Percentiles rank a stretch among this genome's conserved stretches.
Evolutionary conservation across 2,888 invertebrate species (phyloP).

Genomic region (Melanotus villosus): DNA sequence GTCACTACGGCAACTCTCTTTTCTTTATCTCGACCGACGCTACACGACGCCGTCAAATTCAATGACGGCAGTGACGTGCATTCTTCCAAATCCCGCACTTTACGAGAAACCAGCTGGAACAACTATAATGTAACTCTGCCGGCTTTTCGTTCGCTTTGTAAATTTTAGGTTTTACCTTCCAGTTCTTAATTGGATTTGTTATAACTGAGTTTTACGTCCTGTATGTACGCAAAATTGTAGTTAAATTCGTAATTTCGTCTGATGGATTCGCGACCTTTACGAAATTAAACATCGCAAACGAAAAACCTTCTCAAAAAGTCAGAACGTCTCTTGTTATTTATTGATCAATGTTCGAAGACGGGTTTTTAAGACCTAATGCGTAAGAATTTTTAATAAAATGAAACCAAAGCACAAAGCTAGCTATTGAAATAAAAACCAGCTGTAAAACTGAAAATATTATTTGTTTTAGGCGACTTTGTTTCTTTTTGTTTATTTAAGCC

Average conservation of each 20-base stretch:
- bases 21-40: background rate
- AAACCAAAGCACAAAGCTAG: no score
- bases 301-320: background rate
- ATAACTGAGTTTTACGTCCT: constrained; percentile 4
- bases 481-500: no score
- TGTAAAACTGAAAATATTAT: no score
- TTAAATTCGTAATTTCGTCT: constrained; percentile 3
- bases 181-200: constrained; percentile 15
- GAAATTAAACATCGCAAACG: background rate
- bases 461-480: no score
- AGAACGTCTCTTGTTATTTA: background rate
- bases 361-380: no score
- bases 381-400: no score
- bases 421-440: no score
- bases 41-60: constrained; percentile 19
- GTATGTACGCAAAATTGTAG: background rate
- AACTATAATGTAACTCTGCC: background rate
- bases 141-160: background rate
- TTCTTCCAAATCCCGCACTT: constrained; percentile 26
- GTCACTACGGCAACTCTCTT: constrained; percentile 8
- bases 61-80: constrained; percentile 22
- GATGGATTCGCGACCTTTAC: background rate
- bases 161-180: background rate
- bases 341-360: background rate
- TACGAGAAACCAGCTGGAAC: constrained; percentile 15